Evolutionary conservation across 2,113 vertebrate genomes (phyloP), one percentile per base, ranked within the genome.

Genomic region (Taurulus bubalis): DNA sequence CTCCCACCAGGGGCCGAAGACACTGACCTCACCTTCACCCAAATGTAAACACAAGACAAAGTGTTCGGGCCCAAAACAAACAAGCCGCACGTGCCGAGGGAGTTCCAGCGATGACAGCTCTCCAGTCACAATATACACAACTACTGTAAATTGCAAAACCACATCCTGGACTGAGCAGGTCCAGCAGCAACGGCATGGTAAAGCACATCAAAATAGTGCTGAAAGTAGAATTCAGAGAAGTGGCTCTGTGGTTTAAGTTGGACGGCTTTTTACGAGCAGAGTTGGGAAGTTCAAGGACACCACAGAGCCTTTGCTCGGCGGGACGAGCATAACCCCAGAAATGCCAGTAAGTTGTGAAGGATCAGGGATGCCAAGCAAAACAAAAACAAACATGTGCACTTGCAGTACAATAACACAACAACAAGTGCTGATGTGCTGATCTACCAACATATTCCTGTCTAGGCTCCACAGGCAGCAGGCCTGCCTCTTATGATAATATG

Each of bases 21-120:
- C 82, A 72, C 47, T 80, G 87, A 90, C 89, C 86, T 87, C 77
- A 72, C 83, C 83, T 84, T 88, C 71, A 90, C 74, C 84, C 80
- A 77, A 89, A 90, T 15, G 75, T 91, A 91, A 92, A 92, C 82
- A 92, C 60, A 56, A 85, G 83, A 87, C 81, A 80, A 79, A 86
- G 81, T 77, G 66, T 51, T 74, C 71, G 11, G 77, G 62, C n/a
- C 80, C 83, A 89, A 88, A 83, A 91, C 85, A 92, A 91, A 91
- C 76, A 87, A 7, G 15, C 75, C 1, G 56, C 91, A 91, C 83
- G 82, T 87, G 87, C 81, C 58, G 47, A 32, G 68, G 83, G 88
- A 78, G 55, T 72, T 77, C 30, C 69, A 16, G 68, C 3, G 9
- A 53, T 74, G 77, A 40, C 36, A 2, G 49, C 68, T 53, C 64